phyloP scores from a whole-genome alignment of 2,113 vertebrate species.

The Leucosticte australis region DNA sequence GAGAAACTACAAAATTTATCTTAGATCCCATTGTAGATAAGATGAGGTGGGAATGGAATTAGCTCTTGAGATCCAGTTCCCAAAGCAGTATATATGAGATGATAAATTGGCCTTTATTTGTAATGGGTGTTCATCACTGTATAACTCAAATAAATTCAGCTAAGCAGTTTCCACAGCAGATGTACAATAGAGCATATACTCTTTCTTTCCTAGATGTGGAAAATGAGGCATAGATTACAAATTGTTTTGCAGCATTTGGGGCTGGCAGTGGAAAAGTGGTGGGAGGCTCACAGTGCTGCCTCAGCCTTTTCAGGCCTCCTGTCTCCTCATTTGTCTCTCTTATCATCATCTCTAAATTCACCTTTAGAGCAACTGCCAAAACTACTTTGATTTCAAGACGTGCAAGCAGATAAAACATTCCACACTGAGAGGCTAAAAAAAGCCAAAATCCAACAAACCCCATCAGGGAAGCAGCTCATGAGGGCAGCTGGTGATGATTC shows the following conservation, averaged over 20 bases:
- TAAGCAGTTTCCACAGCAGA: background rate
- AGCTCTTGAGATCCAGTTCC: background rate
- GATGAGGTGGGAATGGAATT: background rate
- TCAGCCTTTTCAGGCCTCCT: slow-evolving; percentile 4
- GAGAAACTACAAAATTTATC: background rate
- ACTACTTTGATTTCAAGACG: background rate
- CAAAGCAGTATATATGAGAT: background rate
- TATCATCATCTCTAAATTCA: background rate
- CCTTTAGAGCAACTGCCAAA: background rate
- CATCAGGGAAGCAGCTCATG: background rate
- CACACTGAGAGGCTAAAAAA: background rate
- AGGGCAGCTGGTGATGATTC: background rate
- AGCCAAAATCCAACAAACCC: background rate
- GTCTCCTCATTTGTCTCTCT: background rate
- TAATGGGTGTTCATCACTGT: background rate
- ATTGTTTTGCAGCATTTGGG: background rate
- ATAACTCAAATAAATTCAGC: background rate
- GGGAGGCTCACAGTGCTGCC: background rate
- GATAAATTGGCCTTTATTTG: background rate
- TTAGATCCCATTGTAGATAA: background rate
- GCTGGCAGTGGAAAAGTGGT: background rate
- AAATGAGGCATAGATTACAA: background rate
- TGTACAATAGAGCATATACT: background rate
- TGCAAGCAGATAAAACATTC: background rate
- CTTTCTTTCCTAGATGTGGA: background rate